Evolutionary conservation across 2,888 invertebrate genomes (phyloP), one percentile per base, ranked within the genome.

Genomic region (Eurois occulta): DNA sequence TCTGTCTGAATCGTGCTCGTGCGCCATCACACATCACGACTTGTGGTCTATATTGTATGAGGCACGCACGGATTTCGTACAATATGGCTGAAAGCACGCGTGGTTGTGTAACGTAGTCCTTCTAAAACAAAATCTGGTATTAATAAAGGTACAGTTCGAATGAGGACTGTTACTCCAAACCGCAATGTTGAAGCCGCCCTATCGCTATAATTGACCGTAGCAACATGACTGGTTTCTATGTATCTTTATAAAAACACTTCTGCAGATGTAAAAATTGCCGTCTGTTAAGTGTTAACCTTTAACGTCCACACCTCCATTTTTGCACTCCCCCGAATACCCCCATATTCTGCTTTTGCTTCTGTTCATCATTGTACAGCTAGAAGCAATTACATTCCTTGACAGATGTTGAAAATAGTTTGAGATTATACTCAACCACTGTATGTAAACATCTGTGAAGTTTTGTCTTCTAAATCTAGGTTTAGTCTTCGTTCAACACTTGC

Each of bases 1-100:
- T 85, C 81, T 87, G 81, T 66, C 73, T 65, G 35, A 62, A 74
- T 88, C 87, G 89, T 88, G 89, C 66, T 71, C 66, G 75, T 60
- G 43, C 46, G 69, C 72, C 71, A 35, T 64, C 83, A 75, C 67
- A 72, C 68, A 67, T 83, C 87, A 87, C 89, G 87, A 83, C 75
- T 80, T 28, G 65, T 58, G 79, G 35, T 80, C 70, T 77, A 76
- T 58, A 66, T 76, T 80, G 73, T 66, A 64, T 18, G 35, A 24
- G 58, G 28, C 72, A 83, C 84, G 84, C 86, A 84, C 83, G 58
- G 72, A 43, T 41, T 66, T 86, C 35, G 72, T 55, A 73, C 64
- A 71, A 58, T 75, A 41, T 78, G 58, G 32, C 18, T 65, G n/a
- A 32, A 32, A 41, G 38, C 78, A 86, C 72, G 68, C 64, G 18